These are phyloP conservation scores for Melitaea cinxia DNA, from an alignment of 1,140 invertebrate species.

Conservation along the genomic window DNA sequence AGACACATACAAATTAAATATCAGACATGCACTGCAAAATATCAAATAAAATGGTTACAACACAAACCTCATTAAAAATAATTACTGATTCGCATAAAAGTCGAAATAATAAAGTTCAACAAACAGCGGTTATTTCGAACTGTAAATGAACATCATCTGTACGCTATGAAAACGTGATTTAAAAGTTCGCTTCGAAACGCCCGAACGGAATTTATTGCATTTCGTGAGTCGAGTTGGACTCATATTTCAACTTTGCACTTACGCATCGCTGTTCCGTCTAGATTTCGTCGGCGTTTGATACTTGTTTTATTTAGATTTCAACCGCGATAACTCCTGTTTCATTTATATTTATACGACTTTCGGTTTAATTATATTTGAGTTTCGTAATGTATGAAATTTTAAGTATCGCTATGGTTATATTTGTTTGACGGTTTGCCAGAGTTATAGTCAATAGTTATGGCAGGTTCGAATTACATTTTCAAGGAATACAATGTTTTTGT, in stretches of 20 bases:
- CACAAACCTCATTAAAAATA: not conserved
- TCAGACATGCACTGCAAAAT: no score
- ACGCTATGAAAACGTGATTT: slow-evolving; percentile 45
- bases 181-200: slow-evolving; percentile 48
- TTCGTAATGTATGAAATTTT: no score
- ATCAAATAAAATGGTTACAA: not conserved
- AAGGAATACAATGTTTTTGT: no score
- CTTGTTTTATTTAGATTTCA: slow-evolving; percentile 13
- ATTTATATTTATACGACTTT: not conserved
- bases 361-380: no score
- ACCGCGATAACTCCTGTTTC: not conserved
- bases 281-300: slow-evolving; percentile 3
- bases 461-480: no score
- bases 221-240: slow-evolving; percentile 38
- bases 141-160: slow-evolving; percentile 20
- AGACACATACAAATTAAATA: no score
- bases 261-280: slow-evolving; percentile 25
- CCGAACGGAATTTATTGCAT: slow-evolving; percentile 44
- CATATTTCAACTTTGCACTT: slow-evolving; percentile 32
- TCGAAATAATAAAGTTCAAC: slow-evolving; percentile 2
- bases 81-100: slow-evolving; percentile 5
- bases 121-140: slow-evolving; percentile 2
- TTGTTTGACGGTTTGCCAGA: no score
- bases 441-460: no score
- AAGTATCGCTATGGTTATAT: no score